Percentiles rank a stretch among this genome's conserved stretches.
Conservation (phyloP, 2,888 invertebrate species). For the Teinopalpus imperialis region DNA sequence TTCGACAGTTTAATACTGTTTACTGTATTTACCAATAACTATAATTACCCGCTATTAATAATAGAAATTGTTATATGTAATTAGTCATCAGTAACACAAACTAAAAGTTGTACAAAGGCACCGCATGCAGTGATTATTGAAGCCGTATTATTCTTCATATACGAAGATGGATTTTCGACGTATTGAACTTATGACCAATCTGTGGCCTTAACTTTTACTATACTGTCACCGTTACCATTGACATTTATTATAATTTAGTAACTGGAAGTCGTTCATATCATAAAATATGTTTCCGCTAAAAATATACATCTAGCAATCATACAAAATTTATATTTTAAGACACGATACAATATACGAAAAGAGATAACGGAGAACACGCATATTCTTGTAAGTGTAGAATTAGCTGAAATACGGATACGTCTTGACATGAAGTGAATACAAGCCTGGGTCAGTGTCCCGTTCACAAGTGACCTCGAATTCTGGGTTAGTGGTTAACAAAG, state of each 20-base stretch:
- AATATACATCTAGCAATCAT: slow-evolving; percentile 3
- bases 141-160: slow-evolving; percentile 34
- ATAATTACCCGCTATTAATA: no score
- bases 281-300: slow-evolving; percentile 23
- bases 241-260: slow-evolving; percentile 45
- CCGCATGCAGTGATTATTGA: slow-evolving; percentile 41
- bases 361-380: slow-evolving; percentile 4
- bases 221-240: slow-evolving; percentile 44
- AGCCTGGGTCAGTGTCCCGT: slow-evolving; percentile 18
- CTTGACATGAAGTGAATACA: slow-evolving; percentile 17
- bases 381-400: no score
- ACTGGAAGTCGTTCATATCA: slow-evolving; percentile 30
- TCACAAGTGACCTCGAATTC: slow-evolving; percentile 17
- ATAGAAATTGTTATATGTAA: no score
- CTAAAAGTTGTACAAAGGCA: slow-evolving; percentile 34
- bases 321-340: slow-evolving; percentile 2
- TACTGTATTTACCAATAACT: no score
- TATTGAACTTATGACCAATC: slow-evolving; percentile 44
- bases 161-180: slow-evolving; percentile 40
- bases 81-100: no score
- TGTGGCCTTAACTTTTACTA: slow-evolving; percentile 45
- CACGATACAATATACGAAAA: not conserved
- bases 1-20: no score
- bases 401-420: slow-evolving; percentile 7
- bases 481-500: slow-evolving; percentile 20